A percentile compares a stretch with the other conserved stretches of the same genome.
Conservation (phyloP, 2,888 invertebrate species). For the Sesamia inferens region DNA sequence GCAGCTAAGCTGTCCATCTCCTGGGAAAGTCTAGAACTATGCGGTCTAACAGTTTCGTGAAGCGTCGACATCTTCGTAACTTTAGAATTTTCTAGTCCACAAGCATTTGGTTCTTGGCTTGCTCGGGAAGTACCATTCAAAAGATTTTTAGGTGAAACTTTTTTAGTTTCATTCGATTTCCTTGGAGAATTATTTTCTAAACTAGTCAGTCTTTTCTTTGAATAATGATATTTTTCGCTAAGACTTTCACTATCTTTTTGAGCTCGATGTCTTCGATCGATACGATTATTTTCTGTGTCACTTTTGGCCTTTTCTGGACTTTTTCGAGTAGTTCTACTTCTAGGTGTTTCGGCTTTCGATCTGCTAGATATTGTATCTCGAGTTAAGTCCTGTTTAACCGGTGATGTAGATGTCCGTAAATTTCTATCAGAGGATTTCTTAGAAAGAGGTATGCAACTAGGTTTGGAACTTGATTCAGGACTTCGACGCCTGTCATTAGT, state of each 20-base stretch:
- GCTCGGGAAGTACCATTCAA: constrained; percentile 76
- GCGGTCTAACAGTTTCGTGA: constrained; percentile 85
- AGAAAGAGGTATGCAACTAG: constrained; percentile 86
- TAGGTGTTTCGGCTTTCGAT: constrained; percentile 77
- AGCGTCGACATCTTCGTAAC: constrained; percentile 84
- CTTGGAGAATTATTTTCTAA: constrained; percentile 87
- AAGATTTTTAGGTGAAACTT: constrained; percentile 79
- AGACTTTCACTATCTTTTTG: constrained; percentile 87
- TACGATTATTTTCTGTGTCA: constrained; percentile 83
- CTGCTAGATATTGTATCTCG: constrained; percentile 74
- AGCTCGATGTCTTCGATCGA: constrained; percentile 86
- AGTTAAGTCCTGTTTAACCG: constrained; percentile 80
- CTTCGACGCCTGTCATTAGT: constrained; percentile 80
- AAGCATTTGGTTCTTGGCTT: constrained; percentile 74
- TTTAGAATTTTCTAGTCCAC: constrained; percentile 75
- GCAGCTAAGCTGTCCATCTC: constrained; percentile 92
- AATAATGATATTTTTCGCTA: constrained; percentile 89
- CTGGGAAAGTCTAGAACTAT: constrained; percentile 87
- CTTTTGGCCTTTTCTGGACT: constrained; percentile 85
- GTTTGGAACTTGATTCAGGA: constrained; percentile 79
- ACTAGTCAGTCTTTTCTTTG: constrained; percentile 90
- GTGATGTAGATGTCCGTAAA: constrained; percentile 78
- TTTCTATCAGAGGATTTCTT: constrained; percentile 81
- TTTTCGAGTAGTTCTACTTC: constrained; percentile 75
- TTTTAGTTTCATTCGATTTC: constrained; percentile 82